Base-by-base conservation (phyloP, 2,888 invertebrate genomes). In the Acholoe squamosa region DNA sequence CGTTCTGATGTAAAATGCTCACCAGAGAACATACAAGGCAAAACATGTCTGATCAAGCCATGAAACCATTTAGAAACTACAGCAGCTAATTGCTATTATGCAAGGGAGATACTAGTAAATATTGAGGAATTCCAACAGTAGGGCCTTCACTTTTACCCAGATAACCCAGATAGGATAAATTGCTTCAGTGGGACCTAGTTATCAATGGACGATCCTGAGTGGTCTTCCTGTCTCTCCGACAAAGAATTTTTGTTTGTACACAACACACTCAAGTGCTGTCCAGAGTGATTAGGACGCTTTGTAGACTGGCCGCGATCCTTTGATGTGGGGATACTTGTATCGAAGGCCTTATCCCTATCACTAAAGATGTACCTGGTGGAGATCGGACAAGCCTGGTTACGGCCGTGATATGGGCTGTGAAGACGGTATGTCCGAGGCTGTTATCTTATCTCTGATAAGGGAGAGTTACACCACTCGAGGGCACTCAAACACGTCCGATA, bases 391-490 rank as follows among this genome's bases (percentile, higher is more conserved):
- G 56, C 54, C 33, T 54, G 54, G 86, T 54, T 54, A 86, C 86
- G 54, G 86, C 52, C 16, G 52, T 7, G 7, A 19, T 12, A 14
- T 14, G n/a, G 52, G 16, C 86, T 54, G 25, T 86, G 86, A 86
- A 86, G 56, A 86, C 54, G 54, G 86, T 54, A 52, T 43, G 76
- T 31, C 31, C 76, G 43, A 31, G n/a, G 25, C 54, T 86, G 25
- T 54, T 86, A 52, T 86, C 56, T 54, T 86, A 31, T 52, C 86
- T 86, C 5, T 19, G 86, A 86, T 86, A 86, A 86, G 86, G 56
- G 54, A 56, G 52, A 54, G 86, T 86, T 54, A 86, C 86, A 86
- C 52, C 86, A 86, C 86, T 86, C 56, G 52, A 86, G 86, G 28
- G 52, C 52, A 10, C 86, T 86, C 28, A 19, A 25, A 31, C 28